phyloP scores from a whole-genome alignment of 2,888 invertebrate genomes.

The Eristalinus aeneus region DNA sequence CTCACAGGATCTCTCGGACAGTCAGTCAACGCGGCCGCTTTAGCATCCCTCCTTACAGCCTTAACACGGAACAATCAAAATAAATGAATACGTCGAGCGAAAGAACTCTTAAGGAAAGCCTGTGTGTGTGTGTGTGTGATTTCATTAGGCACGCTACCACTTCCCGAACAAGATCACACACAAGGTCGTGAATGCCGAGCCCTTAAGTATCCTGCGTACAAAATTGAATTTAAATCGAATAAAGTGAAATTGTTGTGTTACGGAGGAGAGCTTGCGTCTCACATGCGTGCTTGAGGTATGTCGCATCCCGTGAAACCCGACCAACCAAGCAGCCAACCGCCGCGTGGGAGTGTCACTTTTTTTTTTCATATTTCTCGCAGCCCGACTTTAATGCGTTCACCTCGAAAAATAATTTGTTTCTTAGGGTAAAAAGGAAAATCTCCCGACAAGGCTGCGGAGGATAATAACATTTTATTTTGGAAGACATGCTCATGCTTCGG shows the following conservation, averaged over 20 bases:
- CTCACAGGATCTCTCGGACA: background rate
- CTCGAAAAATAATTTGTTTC: constrained; percentile 20
- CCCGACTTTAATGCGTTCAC: constrained; percentile 22
- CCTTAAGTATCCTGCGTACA: constrained; percentile 10
- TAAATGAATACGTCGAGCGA: background rate
- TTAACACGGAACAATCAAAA: background rate
- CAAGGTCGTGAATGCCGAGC: background rate
- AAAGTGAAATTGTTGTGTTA: constrained; percentile 28
- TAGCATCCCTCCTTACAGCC: background rate
- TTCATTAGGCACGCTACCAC: constrained; percentile 20
- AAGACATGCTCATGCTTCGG: constrained; percentile 19
- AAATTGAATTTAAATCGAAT: constrained; percentile 56
- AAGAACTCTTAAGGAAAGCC: constrained; percentile 1
- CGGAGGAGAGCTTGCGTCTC: background rate
- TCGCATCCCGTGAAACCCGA: background rate
- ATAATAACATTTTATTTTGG: constrained; percentile 31
- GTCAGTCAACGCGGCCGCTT: background rate
- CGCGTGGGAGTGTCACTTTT: background rate
- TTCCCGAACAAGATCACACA: background rate
- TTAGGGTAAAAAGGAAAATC: constrained; percentile 24
- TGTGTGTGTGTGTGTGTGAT: constrained; percentile 23
- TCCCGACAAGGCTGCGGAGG: constrained; percentile 17
- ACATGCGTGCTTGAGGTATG: background rate
- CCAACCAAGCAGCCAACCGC: background rate
- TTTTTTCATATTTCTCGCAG: background rate